Evolutionary conservation across 2,888 invertebrate genomes (phyloP), one percentile per base, ranked within the genome.

Genomic region (Heteromurus nitidus): DNA sequence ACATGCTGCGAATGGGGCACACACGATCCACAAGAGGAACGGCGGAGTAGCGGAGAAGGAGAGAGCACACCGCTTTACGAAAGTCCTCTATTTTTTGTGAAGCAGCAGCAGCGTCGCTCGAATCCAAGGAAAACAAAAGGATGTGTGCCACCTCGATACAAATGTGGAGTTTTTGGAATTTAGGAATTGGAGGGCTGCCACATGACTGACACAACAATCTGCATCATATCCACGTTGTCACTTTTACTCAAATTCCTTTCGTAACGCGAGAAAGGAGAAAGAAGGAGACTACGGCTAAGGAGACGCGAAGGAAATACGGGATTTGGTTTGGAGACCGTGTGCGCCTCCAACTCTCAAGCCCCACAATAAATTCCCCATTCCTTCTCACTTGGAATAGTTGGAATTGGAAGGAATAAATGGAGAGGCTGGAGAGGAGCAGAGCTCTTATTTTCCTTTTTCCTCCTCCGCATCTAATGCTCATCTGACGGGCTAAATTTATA

Each of bases 401-500:
- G n/a, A 53, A 2, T 53, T 53, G 53, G 53, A 53, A 18, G 20
- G 20, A 53, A 53, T 53, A 53, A 53, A 53, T 53, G 53, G 53
- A 53, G 20, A 22, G 20, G 20, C 13, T 13, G 44, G 44, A n/a
- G 13, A 36, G 36, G 36, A 44, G 44, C 13, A 44, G 44, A 44
- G 44, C n/a, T 44, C 30, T 50, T n/a, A 11, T 24, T 9, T 28
- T 60, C 60, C 24, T 28, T 60, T 28, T 30, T n/a, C n/a, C n/a
- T n/a, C n/a, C n/a, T n/a, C n/a, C 60, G 24, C 60, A 7, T 28
- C 24, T 60, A 60, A 60, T 60, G 24, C 28, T 28, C 60, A 60
- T 28, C 11, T 64, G 62, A 64, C 31, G 62, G 62, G 31, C 62
- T 31, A 58, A 58, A 58, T 58, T 58, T 58, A 58, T 58, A 58